Base-by-base conservation (phyloP, 2,113 vertebrate species). In the Irena cyanogastra region DNA sequence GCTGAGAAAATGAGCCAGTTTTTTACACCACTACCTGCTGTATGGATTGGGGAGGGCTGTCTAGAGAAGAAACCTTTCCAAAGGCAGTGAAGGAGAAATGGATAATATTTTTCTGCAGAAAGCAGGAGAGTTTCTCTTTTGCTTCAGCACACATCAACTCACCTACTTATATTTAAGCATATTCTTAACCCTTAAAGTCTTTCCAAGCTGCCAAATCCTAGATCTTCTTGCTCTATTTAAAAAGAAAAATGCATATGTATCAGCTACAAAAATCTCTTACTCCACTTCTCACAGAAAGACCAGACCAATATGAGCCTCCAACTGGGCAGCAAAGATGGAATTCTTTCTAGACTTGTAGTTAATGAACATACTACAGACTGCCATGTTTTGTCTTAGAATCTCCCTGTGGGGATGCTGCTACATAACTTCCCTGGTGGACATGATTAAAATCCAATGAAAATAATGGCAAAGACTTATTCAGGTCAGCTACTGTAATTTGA, bases 401-500 rank as follows among this genome's bases (percentile, higher is more conserved):
- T 66, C 71, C 47, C 11, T 13, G 4, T 9, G 39, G 9, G 3
- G 63, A 60, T 90, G 68, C 44, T 86, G 31, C 85, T 81, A 15
- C n/a, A 35, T 31, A 56, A 16, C 27, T 85, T 94, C 80, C 41
- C 54, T 77, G n/a, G 24, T 59, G 47, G 93, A 23, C 57, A n/a
- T 39, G 33, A 89, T 76, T 49, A 92, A 93, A 86, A 64, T 85
- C 47, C 0, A 14, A 68, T 81, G 42, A 91, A 89, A 95, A 72
- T 70, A 83, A 72, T 69, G 91, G 50, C 20, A 14, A 94, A 91
- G 87, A 66, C 26, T 81, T 94, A 80, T 87, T 93, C 68, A 94
- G 87, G 85, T 93, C 94, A 90, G 63, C 74, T 92, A 84, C 57
- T 35, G 44, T 87, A 96, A 90, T 82, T 52, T 61, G 70, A 97